Conservation (phyloP, 2,113 vertebrate genomes). For the Chaenocephalus aceratus region DNA sequence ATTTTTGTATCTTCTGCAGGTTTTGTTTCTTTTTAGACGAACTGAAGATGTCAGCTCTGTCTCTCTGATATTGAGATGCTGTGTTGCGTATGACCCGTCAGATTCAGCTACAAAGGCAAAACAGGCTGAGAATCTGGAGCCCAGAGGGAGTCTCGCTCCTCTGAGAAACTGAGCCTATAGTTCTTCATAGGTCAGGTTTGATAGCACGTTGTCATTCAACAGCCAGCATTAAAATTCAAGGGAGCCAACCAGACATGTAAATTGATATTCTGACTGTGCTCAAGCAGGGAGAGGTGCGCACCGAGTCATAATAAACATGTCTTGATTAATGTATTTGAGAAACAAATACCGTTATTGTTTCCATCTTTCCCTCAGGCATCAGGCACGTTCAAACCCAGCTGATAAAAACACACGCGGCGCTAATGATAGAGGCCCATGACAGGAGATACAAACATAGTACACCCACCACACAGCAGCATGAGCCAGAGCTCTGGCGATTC, state of each 20-base stretch:
- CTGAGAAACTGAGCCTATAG: conserved; percentile 44
- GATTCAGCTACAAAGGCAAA: conserved; percentile 55
- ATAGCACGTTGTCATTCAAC: conserved; percentile 56
- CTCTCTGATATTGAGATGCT: conserved; percentile 63
- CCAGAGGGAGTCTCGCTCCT: conserved; percentile 37
- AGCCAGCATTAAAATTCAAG: conserved; percentile 46
- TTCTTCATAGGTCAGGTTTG: conserved; percentile 56
- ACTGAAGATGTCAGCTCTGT: conserved; percentile 41
- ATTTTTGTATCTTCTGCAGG: conserved; percentile 42
- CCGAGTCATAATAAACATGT: conserved; percentile 63
- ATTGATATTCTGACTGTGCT: conserved; percentile 38
- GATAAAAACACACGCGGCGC: conserved; percentile 67
- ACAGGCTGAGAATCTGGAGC: conserved; percentile 47
- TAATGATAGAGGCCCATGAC: conserved; percentile 77
- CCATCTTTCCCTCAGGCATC: conserved; percentile 57
- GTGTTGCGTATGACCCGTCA: conserved; percentile 28
- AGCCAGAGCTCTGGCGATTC: conserved; percentile 49
- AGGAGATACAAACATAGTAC: conserved; percentile 70
- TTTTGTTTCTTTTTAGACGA: conserved; percentile 42
- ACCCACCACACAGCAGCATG: conserved; percentile 64
- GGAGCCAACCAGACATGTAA: conserved; percentile 31
- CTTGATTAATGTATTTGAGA: conserved; percentile 70
- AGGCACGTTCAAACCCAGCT: conserved; percentile 52
- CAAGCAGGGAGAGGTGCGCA: conserved; percentile 31
- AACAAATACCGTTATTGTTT: conserved; percentile 68